These are phyloP conservation scores for Apodemus speciosus DNA, from an alignment of 2,113 vertebrate genomes.

Conservation along the genomic window DNA sequence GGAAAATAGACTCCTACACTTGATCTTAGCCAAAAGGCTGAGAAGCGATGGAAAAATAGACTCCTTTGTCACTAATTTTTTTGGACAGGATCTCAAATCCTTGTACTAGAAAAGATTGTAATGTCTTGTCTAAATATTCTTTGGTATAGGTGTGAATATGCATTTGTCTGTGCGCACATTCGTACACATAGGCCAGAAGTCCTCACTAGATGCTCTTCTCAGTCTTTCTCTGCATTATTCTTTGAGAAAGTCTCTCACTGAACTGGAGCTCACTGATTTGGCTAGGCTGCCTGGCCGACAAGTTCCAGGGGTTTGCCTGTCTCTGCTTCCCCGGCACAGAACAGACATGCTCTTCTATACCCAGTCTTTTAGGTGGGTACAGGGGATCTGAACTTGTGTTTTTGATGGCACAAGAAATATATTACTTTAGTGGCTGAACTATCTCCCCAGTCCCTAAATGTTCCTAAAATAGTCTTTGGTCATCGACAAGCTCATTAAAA, in stretches of 20 bases:
- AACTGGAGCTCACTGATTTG: background rate
- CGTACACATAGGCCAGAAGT: background rate
- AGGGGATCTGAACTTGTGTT: background rate
- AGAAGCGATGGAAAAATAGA: slow-evolving; percentile 37
- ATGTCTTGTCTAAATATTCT: slow-evolving; percentile 39
- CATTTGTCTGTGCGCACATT: background rate
- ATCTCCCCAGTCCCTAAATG: background rate
- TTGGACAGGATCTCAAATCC: slow-evolving; percentile 38
- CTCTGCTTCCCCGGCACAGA: background rate
- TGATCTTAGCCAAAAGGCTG: too few species aligned
- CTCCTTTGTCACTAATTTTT: slow-evolving; percentile 25
- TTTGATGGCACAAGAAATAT: background rate
- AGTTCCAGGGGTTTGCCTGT: background rate
- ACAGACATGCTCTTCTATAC: background rate
- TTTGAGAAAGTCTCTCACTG: background rate
- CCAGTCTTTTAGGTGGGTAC: background rate
- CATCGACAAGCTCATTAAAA: slow-evolving; percentile 21
- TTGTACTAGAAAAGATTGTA: background rate
- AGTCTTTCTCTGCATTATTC: background rate
- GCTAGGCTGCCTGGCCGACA: background rate
- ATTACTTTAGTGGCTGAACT: background rate
- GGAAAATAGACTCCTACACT: slow-evolving; percentile 47
- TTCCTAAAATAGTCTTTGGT: slow-evolving; percentile 5
- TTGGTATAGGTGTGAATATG: background rate
- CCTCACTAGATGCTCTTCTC: background rate